These are phyloP conservation scores for Amphimedon queenslandica DNA, from an alignment of 37 sponge, comb jelly and placozoan species.

Conservation along the genomic window DNA sequence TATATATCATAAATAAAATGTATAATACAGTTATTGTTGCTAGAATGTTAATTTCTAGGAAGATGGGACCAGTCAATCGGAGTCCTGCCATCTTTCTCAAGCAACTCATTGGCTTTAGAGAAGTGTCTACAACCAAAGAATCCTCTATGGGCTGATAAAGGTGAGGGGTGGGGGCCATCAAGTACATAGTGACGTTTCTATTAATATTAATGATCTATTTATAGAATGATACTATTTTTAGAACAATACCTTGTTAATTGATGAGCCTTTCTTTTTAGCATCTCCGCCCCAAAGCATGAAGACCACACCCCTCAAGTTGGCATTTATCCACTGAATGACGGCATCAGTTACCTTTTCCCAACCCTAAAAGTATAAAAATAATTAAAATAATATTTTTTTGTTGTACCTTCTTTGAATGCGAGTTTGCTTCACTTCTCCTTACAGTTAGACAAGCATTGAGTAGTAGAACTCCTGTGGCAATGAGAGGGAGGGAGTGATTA, in stretches of 20 bases:
- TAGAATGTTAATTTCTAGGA: conserved; percentile 22
- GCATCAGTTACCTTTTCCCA: conserved; percentile 99
- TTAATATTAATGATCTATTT: background rate
- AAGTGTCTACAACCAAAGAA: conserved; percentile 97
- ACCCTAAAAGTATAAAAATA: conserved; percentile 43
- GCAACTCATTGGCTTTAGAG: conserved; percentile 78
- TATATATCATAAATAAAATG: no score
- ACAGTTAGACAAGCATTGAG: conserved; percentile 97
- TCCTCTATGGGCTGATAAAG: conserved; percentile 87
- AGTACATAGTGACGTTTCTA: conserved; percentile 85
- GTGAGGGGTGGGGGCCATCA: conserved; percentile 89
- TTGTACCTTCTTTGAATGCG: conserved; percentile 75
- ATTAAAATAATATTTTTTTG: background rate
- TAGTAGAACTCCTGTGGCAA: conserved; percentile 80
- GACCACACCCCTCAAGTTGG: conserved; percentile 55
- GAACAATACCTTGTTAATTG: conserved; percentile 62
- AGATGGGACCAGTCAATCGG: conserved; percentile 84
- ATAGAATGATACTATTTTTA: background rate
- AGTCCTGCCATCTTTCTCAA: conserved; percentile 51
- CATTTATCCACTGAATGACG: conserved; percentile 87
- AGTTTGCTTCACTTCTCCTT: conserved; percentile 73
- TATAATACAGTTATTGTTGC: no score
- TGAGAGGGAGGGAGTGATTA: background rate
- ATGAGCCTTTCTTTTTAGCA: conserved; percentile 92
- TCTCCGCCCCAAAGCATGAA: conserved; percentile 94